These are phyloP conservation scores for Poeciliopsis turneri DNA, from an alignment of 2,797 vertebrate genomes.

Conservation along the genomic window DNA sequence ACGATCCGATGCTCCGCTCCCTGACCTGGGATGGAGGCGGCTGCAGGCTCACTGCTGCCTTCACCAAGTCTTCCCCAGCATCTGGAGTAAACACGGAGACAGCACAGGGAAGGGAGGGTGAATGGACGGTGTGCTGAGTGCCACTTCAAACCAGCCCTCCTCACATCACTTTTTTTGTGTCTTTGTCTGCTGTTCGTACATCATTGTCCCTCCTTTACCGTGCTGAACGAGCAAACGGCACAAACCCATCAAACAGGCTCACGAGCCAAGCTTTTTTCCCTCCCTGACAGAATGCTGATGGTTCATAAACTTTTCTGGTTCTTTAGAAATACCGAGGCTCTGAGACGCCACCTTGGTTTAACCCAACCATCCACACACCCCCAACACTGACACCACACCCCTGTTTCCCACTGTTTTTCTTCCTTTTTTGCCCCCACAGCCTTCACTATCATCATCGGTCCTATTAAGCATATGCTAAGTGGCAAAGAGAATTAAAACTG, in stretches of 20 bases:
- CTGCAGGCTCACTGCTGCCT: constrained; percentile 86
- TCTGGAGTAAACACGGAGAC: constrained; percentile 81
- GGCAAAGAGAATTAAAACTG: constrained; percentile 90
- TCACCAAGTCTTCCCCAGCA: constrained; percentile 93
- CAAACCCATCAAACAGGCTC: constrained; percentile 87
- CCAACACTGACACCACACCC: constrained; percentile 41
- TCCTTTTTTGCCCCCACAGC: constrained; percentile 83
- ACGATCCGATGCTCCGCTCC: constrained; percentile 89
- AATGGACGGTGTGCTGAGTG: constrained; percentile 85
- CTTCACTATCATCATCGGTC: constrained; percentile 86
- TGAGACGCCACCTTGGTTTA: constrained; percentile 55
- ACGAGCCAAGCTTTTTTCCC: constrained; percentile 84
- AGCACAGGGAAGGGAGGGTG: constrained; percentile 60
- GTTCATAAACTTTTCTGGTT: constrained; percentile 87
- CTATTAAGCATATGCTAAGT: constrained; percentile 92
- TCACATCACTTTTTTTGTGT: constrained; percentile 69
- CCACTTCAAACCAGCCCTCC: constrained; percentile 84
- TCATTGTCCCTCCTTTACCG: constrained; percentile 76
- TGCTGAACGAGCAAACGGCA: constrained; percentile 87
- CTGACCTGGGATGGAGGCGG: constrained; percentile 90
- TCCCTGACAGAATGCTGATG: constrained; percentile 96
- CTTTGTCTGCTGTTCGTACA: constrained; percentile 56
- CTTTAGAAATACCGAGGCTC: constrained; percentile 75
- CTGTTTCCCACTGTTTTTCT: constrained; percentile 39
- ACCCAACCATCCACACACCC: constrained; percentile 41